These are phyloP conservation scores for Leptinotarsa defecta DNA, from an alignment of 1,140 invertebrate genomes.

Conservation along the genomic window DNA sequence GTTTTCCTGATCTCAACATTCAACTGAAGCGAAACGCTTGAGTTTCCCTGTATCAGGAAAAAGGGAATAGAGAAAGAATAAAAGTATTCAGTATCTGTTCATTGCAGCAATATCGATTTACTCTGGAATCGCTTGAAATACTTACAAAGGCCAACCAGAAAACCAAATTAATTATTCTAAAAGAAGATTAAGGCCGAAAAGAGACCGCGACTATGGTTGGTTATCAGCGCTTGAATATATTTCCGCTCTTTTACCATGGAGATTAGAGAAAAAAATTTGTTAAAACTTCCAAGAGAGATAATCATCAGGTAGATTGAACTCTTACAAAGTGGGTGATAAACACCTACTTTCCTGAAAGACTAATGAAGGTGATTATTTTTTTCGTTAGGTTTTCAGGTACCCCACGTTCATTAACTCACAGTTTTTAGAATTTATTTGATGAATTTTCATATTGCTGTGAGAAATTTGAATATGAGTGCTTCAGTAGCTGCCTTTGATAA, in stretches of 20 bases:
- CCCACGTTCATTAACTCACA: no score
- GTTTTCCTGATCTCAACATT: no score
- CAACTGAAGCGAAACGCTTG: no score
- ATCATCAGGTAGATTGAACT: slow-evolving; percentile 3
- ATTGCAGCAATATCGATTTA: no score
- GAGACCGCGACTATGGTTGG: not conserved
- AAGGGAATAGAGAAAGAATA: no score
- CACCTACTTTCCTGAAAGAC: not conserved
- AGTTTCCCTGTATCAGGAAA: no score
- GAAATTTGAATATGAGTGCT: no score
- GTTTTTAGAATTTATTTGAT: no score
- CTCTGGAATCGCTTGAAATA: not conserved
- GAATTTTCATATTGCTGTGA: no score
- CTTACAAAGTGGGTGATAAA: not conserved
- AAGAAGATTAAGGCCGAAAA: slow-evolving; percentile 2
- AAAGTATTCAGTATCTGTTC: no score
- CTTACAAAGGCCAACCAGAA: not conserved
- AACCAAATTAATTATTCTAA: not conserved
- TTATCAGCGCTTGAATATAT: slow-evolving; percentile 3
- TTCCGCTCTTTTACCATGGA: not conserved
- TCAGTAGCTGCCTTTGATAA: no score
- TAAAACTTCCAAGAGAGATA: not conserved
- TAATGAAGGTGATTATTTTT: slow-evolving; percentile 2
- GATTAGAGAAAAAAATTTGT: slow-evolving; percentile 8
- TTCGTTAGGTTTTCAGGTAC: not conserved